Percentiles rank a stretch among this genome's conserved stretches.
Evolutionary conservation across 2,113 vertebrate species (phyloP).

Genomic region (Propithecus coquereli): DNA sequence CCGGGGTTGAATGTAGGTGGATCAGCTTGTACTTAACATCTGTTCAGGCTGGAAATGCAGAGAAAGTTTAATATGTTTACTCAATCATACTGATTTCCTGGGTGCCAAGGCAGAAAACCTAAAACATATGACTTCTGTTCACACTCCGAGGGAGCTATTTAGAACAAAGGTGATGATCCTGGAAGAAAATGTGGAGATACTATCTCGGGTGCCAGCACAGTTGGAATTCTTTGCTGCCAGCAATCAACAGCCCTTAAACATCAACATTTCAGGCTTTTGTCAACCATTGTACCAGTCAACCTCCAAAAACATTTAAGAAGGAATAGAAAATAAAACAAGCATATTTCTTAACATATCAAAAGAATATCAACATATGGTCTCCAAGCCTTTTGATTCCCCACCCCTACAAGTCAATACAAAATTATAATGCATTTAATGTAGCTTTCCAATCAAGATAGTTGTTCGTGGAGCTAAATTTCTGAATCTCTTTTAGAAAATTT

Average conservation of each 20-base stretch:
- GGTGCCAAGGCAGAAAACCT: conserved; percentile 69
- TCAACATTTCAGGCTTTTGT: conserved; percentile 41
- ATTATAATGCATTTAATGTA: not conserved
- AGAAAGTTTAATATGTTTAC: conserved; percentile 71
- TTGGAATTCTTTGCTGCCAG: conserved; percentile 60
- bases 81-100: conserved; percentile 72
- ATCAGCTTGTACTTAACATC: conserved; percentile 73
- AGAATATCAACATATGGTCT: conserved; percentile 34
- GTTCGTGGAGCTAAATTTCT: not conserved
- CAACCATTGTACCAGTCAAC: conserved; percentile 2
- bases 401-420: not conserved
- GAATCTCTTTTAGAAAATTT: not conserved
- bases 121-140: conserved; percentile 70
- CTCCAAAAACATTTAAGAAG: conserved; percentile 44
- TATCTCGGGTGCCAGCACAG: conserved; percentile 30
- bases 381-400: not conserved
- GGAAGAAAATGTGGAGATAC: conserved; percentile 55
- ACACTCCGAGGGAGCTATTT: conserved; percentile 58
- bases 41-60: conserved; percentile 68
- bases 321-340: conserved; percentile 16
- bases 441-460: not conserved
- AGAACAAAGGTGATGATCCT: conserved; percentile 71
- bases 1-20: conserved; percentile 73
- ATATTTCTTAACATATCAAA: conserved; percentile 34
- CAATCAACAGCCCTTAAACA: conserved; percentile 66